Evolutionary conservation across 2,797 vertebrate species (phyloP), one percentile per base, ranked within the genome.

Genomic region (Chrosomus eos): DNA sequence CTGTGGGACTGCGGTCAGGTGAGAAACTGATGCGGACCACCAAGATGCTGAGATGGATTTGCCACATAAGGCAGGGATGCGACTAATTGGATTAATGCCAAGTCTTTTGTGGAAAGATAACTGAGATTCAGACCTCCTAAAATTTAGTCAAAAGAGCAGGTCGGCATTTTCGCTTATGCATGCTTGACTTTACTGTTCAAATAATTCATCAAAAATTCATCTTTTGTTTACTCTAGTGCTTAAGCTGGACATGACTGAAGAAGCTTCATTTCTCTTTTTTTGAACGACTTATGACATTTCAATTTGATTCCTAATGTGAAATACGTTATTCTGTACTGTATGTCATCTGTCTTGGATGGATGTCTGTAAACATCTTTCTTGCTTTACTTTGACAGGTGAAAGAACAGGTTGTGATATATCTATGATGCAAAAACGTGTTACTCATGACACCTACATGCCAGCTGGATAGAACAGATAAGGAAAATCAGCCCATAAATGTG

Each of bases 1-100:
- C 58, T 75, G 51, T 58, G 51, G 62, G 23, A 40, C 13, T n/a
- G 36, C 33, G 8, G 10, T 80, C 81, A 83, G 81, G 51, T 43
- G 11, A 80, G 36, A 51, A 48, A 64, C 38, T 28, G 76, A 19
- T 60, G 3, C 26, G 21, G 78, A 85, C 83, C 81, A 87, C 80
- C 66, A n/a, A 51, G 38, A 84, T 28, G 7, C 1, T 2, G 11
- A 64, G 16, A 53, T 62, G 43, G 53, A 43, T 62, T 62, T 66
- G 40, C 75, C 62, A 40, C 23, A 53, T 40, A 67, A 43, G 14
- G 74, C 66, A 74, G 8, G 48, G 67, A 78, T 81, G 48, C 48
- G 78, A 26, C 43, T 76, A 72, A 73, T 23, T 72, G 55, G 81
- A 83, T 85, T 80, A 55, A 31, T 55, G 53, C 33, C 1, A n/a